A percentile compares a stretch with the other conserved stretches of the same genome.
Conservation (phyloP, 2,888 invertebrate genomes). For the Serrognathus titanus region DNA sequence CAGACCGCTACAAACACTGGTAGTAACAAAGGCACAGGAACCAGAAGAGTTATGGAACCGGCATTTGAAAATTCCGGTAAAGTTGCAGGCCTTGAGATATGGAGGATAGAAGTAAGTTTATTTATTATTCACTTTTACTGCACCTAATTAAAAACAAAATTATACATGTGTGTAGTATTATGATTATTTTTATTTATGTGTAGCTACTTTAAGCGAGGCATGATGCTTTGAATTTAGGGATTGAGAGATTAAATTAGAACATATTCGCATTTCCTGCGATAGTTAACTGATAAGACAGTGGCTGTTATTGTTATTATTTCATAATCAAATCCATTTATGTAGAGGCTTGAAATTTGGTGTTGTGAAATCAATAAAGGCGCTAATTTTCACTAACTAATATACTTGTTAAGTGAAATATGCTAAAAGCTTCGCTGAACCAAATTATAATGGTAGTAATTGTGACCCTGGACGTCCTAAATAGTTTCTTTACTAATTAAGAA, state of each 20-base stretch:
- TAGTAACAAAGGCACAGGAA: constrained; percentile 4
- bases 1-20: constrained; percentile 1
- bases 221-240: not conserved
- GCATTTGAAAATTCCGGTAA: constrained; percentile 71
- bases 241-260: not conserved
- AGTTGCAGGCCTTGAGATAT: constrained; percentile 67
- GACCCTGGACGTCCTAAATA: too few species aligned
- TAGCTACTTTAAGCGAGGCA: not conserved
- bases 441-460: too few species aligned
- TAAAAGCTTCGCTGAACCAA: too few species aligned
- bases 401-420: too few species aligned
- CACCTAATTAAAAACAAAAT: not conserved
- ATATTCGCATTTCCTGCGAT: not conserved
- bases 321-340: too few species aligned
- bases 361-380: too few species aligned
- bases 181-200: not conserved
- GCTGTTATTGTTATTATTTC: too few species aligned
- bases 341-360: too few species aligned
- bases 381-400: too few species aligned
- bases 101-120: constrained; percentile 74
- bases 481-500: too few species aligned
- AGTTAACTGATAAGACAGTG: too few species aligned
- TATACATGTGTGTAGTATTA: too few species aligned
- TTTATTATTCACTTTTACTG: not conserved
- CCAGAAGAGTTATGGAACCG: constrained; percentile 52